A percentile compares a stretch with the other conserved stretches of the same genome.
Conservation (phyloP, 2,888 invertebrate species). For the Abscondita cerata region DNA sequence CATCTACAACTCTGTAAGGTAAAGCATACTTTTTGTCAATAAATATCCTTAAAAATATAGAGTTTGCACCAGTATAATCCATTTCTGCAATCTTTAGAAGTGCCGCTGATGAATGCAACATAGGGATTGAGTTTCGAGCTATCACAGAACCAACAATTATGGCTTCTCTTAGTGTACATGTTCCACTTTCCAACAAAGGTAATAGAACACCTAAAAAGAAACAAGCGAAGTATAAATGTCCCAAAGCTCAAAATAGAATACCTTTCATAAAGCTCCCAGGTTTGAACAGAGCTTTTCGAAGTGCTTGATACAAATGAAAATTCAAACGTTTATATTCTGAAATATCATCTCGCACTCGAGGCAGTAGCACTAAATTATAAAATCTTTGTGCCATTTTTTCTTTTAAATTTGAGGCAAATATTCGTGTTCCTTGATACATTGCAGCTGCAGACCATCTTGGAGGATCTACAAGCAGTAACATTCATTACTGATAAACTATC, state of each 20-base stretch:
- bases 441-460: conserved; percentile 98
- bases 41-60: conserved; percentile 91
- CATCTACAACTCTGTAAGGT: conserved; percentile 94
- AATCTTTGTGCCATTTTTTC: conserved; percentile 97
- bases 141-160: conserved; percentile 93
- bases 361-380: conserved; percentile 91
- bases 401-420: conserved; percentile 96
- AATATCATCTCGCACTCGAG: conserved; percentile 93
- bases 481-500: background rate
- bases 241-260: conserved; percentile 26
- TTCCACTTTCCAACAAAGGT: conserved; percentile 83
- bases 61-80: conserved; percentile 96
- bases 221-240: no score
- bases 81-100: conserved; percentile 96
- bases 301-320: conserved; percentile 94
- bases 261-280: conserved; percentile 98
- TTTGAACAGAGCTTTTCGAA: conserved; percentile 93
- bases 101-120: conserved; percentile 94
- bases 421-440: conserved; percentile 93
- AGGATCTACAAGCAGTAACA: conserved; percentile 83
- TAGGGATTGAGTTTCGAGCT: conserved; percentile 90
- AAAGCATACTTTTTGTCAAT: conserved; percentile 98
- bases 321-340: conserved; percentile 94
- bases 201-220: conserved; percentile 66
- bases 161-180: conserved; percentile 94